Evolutionary conservation across 2,113 vertebrate species (phyloP), one percentile per base, ranked within the genome.

Genomic region (Tychaedon coryphoeus): DNA sequence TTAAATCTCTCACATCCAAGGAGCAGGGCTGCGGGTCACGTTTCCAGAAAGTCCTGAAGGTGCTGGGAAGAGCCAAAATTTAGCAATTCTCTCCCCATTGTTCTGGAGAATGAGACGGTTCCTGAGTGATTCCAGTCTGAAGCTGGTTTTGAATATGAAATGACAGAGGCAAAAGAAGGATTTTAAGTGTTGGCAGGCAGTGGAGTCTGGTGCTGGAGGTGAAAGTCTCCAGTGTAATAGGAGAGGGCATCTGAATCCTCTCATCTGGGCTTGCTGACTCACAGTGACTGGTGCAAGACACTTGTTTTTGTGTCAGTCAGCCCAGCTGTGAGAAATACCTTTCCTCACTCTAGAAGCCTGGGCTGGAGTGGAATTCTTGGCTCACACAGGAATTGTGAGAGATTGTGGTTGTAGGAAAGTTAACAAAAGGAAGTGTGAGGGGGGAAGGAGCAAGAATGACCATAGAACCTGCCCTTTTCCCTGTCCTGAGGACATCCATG

Each of bases 301-400:
- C 75, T 94, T 62, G 60, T 47, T 89, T 90, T 69, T 80, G 54
- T 50, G 92, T 74, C 65, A 26, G 36, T 29, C 67, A 89, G 12
- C 50, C 57, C 79, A 71, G 72, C 47, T 18, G 3, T 14, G 70
- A 82, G 58, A 77, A 95, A 77, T 67, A 53, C n/a, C 34, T 33
- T 25, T 69, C 87, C 31, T 94, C 12, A 10, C 38, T 61, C 15
- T 78, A 74, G 29, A 62, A 88, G 36, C 50, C 26, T 75, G 43
- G 47, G 15, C 24, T 36, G 64, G 62, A 38, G 45, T 2, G 0
- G 19, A 23, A 53, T 69, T 45, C 57, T 57, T 60, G 65, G 36
- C 62, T 93, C 85, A 58, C 56, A 22, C 9, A 42, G 70, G 74
- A 73, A 33, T 24, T 61, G 28, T 70, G 47, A 69, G 54, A n/a